Conservation (phyloP, 1,140 invertebrate genomes). For the Hycleus phaleratus region DNA sequence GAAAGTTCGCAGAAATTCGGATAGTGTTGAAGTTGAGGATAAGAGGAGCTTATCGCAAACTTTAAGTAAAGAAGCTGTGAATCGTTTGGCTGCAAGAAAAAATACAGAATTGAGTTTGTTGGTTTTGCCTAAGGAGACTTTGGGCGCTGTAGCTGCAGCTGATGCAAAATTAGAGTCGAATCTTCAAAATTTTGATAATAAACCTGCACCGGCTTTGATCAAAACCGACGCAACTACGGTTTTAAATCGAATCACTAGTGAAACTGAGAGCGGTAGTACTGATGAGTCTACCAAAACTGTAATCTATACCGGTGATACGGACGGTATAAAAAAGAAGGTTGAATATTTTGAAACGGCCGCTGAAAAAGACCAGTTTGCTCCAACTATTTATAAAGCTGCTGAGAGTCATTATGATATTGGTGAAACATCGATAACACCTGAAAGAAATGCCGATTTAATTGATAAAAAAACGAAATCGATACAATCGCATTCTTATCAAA, state of each 20-base stretch:
- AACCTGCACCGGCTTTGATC: constrained; percentile 25
- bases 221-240: constrained; percentile 21
- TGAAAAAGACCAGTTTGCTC: constrained; percentile 39
- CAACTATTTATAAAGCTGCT: constrained; percentile 48
- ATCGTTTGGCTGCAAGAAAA: constrained; percentile 44
- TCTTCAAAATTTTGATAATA: constrained; percentile 35
- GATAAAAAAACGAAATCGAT: constrained; percentile 25
- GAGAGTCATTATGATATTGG: constrained; percentile 44
- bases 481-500: constrained; percentile 61
- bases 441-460: constrained; percentile 3
- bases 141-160: constrained; percentile 54
- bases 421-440: constrained; percentile 27
- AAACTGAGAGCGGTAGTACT: constrained; percentile 61
- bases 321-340: constrained; percentile 62
- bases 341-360: constrained; percentile 69
- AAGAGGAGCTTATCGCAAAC: constrained; percentile 64
- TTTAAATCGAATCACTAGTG: constrained; percentile 42
- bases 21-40: constrained; percentile 40
- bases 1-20: constrained; percentile 33
- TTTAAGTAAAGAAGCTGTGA: constrained; percentile 63
- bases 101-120: constrained; percentile 37
- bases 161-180: constrained; percentile 34
- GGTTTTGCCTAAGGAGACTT: constrained; percentile 51
- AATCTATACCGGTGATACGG: constrained; percentile 42
- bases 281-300: constrained; percentile 60